Base-by-base conservation (phyloP, 2,113 vertebrate genomes). In the Vireo altiloquus region DNA sequence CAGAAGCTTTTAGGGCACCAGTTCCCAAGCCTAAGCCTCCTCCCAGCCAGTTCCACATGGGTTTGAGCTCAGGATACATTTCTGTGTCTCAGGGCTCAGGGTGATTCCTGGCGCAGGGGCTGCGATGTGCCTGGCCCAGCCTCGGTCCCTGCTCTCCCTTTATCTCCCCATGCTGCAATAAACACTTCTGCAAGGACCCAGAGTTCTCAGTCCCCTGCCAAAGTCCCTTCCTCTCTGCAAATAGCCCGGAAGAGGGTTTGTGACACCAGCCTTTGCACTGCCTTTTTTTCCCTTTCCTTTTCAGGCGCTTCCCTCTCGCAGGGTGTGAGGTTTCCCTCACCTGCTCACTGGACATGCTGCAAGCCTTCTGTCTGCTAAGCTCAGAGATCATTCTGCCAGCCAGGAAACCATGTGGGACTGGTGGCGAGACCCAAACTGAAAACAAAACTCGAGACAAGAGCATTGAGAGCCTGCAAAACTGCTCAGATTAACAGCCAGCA, bases 81-180 rank as follows among this genome's bases (percentile, higher is more conserved):
- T 57, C 17, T 53, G 28, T 49, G 12, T 56, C 78, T 21, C 27
- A 0, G 63, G 54, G 56, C 61, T 28, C 22, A 0, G 0, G 71
- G 22, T 1, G 2, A 22, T 9, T 18, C 3, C 2, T 22, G 57
- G 52, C 0, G 0, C 66, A 24, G 35, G 35, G 70, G 30, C 71
- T 47, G 75, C 3, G 1, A 37, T 30, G 28, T 65, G 56, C 63
- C 54, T 71, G 37, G 75, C 40, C 82, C 22, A 0, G 1, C 70
- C 33, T 46, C 6, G 2, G 15, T 18, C 65, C 8, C 86, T 53
- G 52, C 23, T 71, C 33, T 78, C 42, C 27, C 42, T 66, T 90
- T 70, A 15, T 72, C 30, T 84, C 80, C 57, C 63, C 42, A 30
- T 39, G 28, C 49, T 84, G 60, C 69, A 64, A 63, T 4, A 64